Base-by-base conservation (phyloP, 53 echinoderm and acorn worm species). In the Glandiceps talaboti region DNA sequence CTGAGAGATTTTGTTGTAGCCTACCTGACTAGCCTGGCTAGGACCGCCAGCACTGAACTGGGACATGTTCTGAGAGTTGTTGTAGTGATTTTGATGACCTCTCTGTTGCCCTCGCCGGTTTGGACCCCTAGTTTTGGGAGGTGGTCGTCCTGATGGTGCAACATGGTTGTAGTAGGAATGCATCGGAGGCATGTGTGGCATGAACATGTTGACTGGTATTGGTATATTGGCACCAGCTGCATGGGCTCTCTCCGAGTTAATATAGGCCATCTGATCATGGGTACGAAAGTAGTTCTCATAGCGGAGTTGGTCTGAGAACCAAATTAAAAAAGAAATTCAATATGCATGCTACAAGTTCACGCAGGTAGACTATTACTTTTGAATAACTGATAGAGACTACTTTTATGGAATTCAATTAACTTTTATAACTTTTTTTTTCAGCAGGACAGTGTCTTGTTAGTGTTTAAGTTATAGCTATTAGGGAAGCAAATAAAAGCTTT, bases 201-300 rank as follows among this genome's bases (percentile, higher is more conserved):
- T 92, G 84, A 95, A 95, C 95, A 95, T 92, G 88, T 92, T 92
- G 74, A 95, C 95, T 1, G 95, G 95, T 80, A 95, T 86, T 30
- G 95, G 95, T 30, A 95, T 79, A 79, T 92, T 91, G 81, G 87
- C 85, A 28, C 87, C 92, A 1, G 90, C 87, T 73, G 92, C 86
- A 77, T 92, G 92, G 83, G 95, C 88, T 1, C 88, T 90, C 82
- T 92, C 90, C 1, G 90, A 88, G 77, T 88, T 88, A 77, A 95
- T 95, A 85, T 92, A 95, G 30, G 92, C 90, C 88, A 95, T 90
- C 85, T 92, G 95, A 88, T 95, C 95, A 33, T 95, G 95, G 76
- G 91, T 86, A 30, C 90, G 90, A 30, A 31, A 45, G 64, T 45
- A 45, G 20, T 45, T 45, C 6, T 45, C 64, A 45, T 45, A 45